Evolutionary conservation across 2,888 invertebrate species (phyloP), one percentile per base, ranked within the genome.

Genomic region (Hyppa rectilinea): DNA sequence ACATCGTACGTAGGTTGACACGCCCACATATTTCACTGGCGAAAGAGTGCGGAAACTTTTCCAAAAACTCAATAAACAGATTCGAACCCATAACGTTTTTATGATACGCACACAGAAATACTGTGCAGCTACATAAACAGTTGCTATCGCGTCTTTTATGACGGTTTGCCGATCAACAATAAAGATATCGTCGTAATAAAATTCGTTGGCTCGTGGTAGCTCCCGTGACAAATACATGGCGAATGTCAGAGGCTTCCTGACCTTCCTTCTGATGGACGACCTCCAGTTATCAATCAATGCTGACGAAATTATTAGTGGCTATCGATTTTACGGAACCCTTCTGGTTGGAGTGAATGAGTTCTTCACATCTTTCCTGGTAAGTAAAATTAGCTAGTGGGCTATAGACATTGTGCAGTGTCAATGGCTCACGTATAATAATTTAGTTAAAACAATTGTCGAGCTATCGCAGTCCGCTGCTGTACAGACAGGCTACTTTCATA

Each of bases 141-240:
- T 87, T 88, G 90, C 92, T 92, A 93, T 91, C 92, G 83, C 85
- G 78, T 85, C 81, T 89, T 93, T 94, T 94, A 94, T 91, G 91
- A 87, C 87, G 83, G 87, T 88, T 89, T 87, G 71, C 87, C 89
- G 89, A 91, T 91, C 89, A 78, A 86, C 88, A 87, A 89, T 94
- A 94, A 94, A 94, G 93, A 93, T 94, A 94, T 78, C 58, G 45
- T n/a, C 29, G 76, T 81, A 75, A 85, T 85, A 86, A 85, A 86
- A 84, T 71, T 53, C 66, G 61, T 49, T 62, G 34, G 56, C 45
- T 78, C 52, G 71, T 63, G 59, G 64, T 52, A 38, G 67, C 69
- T 71, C 53, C 71, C 29, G 71, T 45, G 77, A 80, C 77, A 71
- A 68, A 69, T 59, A 80, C 67, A 76, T 29, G 52, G 65, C 50